phyloP scores from a whole-genome alignment of 2,113 vertebrate species.

The Suricata suricatta region DNA sequence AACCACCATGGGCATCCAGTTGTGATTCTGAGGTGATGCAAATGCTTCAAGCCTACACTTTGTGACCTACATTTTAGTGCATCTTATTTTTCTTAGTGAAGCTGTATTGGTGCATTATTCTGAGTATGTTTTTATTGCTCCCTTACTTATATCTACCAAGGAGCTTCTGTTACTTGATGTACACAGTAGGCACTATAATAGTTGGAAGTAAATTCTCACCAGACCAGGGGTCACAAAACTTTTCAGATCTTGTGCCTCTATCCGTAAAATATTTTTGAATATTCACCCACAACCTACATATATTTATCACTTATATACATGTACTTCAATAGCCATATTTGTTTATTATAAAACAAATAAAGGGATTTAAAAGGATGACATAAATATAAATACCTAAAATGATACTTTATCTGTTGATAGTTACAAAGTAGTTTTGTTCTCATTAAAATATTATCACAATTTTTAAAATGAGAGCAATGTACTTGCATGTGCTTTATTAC shows the following conservation, averaged over 20 bases:
- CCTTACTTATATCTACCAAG: neutral
- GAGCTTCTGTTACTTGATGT: neutral
- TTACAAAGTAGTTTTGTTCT: slow-evolving; percentile 21
- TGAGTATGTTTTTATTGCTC: neutral
- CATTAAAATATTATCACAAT: neutral
- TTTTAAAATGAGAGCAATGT: neutral
- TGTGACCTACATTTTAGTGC: neutral
- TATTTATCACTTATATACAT: neutral
- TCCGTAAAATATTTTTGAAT: slow-evolving; percentile 2
- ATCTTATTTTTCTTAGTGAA: slow-evolving; percentile 21
- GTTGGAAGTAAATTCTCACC: neutral
- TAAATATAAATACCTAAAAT: neutral
- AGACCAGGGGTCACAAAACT: neutral
- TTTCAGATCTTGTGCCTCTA: neutral
- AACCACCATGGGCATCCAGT: neutral
- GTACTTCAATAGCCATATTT: neutral
- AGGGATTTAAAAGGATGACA: neutral
- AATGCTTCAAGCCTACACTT: neutral
- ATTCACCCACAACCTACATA: neutral
- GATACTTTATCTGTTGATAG: neutral
- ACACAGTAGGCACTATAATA: neutral
- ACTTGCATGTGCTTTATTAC: neutral
- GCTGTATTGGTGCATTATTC: neutral
- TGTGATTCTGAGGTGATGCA: neutral
- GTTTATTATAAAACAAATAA: neutral